Conservation (phyloP, 2,888 invertebrate species). For the Sphaerophoria rueppellii region DNA sequence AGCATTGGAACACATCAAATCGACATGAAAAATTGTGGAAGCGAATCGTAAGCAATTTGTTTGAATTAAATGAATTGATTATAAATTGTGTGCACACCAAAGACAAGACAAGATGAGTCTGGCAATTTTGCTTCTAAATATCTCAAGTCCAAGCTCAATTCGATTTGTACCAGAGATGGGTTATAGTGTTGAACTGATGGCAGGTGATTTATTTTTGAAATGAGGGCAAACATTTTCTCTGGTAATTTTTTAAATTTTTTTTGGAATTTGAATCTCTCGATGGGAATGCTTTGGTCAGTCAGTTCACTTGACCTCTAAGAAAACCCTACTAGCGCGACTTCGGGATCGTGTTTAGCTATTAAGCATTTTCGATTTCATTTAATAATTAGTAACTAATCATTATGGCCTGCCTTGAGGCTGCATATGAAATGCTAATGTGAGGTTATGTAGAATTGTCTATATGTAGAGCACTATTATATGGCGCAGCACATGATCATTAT, state of each 20-base stretch:
- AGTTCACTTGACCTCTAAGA: constrained; percentile 67
- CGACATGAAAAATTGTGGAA: constrained; percentile 67
- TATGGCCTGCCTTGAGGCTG: constrained; percentile 10
- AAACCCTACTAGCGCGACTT: not conserved
- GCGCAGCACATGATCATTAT: constrained; percentile 10
- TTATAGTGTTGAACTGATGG: constrained; percentile 40
- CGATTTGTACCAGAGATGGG: constrained; percentile 27
- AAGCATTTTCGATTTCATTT: constrained; percentile 21
- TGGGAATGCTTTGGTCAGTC: constrained; percentile 53
- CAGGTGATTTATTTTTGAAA: constrained; percentile 62
- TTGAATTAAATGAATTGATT: constrained; percentile 70
- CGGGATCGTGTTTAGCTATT: constrained; percentile 2
- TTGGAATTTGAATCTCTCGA: constrained; percentile 50
- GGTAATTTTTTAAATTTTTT: constrained; percentile 5
- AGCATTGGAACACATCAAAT: constrained; percentile 61
- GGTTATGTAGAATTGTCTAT: not conserved
- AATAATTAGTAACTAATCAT: constrained; percentile 28
- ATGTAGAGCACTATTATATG: constrained; percentile 11
- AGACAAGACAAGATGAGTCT: not conserved
- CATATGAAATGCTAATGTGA: constrained; percentile 21
- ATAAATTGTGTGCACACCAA: constrained; percentile 50
- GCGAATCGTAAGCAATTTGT: constrained; percentile 68
- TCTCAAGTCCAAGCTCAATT: constrained; percentile 9
- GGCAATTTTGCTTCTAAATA: not conserved
- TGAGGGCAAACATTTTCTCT: constrained; percentile 31